Evolutionary conservation across 2,888 invertebrate species (phyloP).

Genomic region (Eurois occulta): DNA sequence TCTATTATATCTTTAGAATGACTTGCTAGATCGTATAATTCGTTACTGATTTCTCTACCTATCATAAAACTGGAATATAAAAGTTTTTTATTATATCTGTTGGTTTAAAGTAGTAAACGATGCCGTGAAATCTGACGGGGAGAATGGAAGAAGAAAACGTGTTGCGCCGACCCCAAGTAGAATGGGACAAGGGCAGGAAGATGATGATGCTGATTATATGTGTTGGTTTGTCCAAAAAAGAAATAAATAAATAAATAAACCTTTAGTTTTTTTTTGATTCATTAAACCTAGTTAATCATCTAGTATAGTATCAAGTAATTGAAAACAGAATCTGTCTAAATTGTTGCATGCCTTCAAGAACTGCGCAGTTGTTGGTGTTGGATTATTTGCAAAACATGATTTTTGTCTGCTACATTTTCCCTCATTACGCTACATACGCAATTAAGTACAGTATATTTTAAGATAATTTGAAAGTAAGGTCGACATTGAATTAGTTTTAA

Average conservation of each 20-base stretch:
- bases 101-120: too few species aligned
- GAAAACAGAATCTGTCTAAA: conserved; percentile 7
- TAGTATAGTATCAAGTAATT: not conserved
- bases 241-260: too few species aligned
- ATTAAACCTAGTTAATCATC: too few species aligned
- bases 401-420: conserved; percentile 21
- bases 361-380: conserved; percentile 1
- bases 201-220: too few species aligned
- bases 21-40: conserved; percentile 23
- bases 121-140: too few species aligned
- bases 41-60: conserved; percentile 12
- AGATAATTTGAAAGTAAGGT: conserved; percentile 59
- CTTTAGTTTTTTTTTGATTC: too few species aligned
- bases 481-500: conserved; percentile 50
- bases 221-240: too few species aligned
- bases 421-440: not conserved
- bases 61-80: not conserved
- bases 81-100: not conserved
- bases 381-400: too few species aligned
- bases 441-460: conserved; percentile 29
- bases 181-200: too few species aligned
- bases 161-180: too few species aligned
- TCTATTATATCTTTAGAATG: conserved; percentile 24
- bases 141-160: too few species aligned
- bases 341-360: not conserved